Evolutionary conservation across 2,797 vertebrate species (phyloP).

Genomic region (Argyrosomus regius): DNA sequence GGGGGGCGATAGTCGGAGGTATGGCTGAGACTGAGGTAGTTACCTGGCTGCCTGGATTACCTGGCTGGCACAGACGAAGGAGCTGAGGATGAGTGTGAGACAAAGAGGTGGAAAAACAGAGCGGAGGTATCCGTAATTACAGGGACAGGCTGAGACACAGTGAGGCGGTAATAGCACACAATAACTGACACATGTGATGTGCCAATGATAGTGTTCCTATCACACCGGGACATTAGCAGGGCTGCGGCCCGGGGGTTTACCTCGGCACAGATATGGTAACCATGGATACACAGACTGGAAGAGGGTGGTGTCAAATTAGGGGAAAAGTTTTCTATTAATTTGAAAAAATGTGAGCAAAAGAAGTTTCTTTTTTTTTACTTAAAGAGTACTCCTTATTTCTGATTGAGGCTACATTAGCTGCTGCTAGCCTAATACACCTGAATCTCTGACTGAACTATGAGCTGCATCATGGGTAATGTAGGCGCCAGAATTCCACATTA

Average conservation of each 20-base stretch:
- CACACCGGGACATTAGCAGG: constrained; percentile 8
- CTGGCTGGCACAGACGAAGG: constrained; percentile 50
- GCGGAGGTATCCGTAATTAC: constrained; percentile 71
- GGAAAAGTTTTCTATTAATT: neutral
- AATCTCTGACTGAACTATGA: neutral
- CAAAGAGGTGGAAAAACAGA: constrained; percentile 65
- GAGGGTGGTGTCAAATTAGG: neutral
- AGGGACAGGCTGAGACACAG: constrained; percentile 72
- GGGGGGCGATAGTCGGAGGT: neutral
- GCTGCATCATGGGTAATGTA: constrained; percentile 4
- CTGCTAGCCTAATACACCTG: too few relatives aligned
- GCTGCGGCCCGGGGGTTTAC: constrained; percentile 22
- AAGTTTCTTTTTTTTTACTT: too few relatives aligned
- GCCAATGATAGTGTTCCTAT: constrained; percentile 73
- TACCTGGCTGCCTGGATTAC: constrained; percentile 59
- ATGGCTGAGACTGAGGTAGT: constrained; percentile 21
- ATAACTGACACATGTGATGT: constrained; percentile 69
- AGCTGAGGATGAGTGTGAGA: constrained; percentile 54
- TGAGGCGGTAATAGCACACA: constrained; percentile 69
- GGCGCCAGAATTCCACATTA: neutral
- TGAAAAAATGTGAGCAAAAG: neutral
- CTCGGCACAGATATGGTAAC: constrained; percentile 20
- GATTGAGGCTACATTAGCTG: neutral
- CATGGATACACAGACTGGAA: neutral
- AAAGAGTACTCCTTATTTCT: neutral